Evolutionary conservation across 2,888 invertebrate species (phyloP).

Genomic region (Baccha elongata): DNA sequence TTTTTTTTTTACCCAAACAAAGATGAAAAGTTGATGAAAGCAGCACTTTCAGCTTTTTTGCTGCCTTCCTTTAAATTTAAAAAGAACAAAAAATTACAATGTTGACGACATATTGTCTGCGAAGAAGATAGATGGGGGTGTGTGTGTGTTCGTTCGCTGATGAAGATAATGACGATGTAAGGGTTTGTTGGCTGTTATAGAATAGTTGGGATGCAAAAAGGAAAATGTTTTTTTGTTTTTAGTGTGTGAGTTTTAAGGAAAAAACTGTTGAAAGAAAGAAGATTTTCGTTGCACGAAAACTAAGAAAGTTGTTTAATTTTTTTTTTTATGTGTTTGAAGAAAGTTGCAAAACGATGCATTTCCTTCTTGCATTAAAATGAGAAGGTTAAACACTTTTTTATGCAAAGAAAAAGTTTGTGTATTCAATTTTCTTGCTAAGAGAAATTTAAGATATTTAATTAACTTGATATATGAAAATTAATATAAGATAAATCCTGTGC

Average conservation of each 20-base stretch:
- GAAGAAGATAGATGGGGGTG: conserved; percentile 21
- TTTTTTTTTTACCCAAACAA: conserved; percentile 19
- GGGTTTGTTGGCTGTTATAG: conserved; percentile 9
- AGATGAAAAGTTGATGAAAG: conserved; percentile 59
- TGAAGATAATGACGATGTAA: conserved; percentile 30
- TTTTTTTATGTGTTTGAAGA: conserved; percentile 10
- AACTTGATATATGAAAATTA: conserved; percentile 4
- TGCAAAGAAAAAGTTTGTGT: neutral
- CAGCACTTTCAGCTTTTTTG: conserved; percentile 22
- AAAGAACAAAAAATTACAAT: conserved; percentile 32
- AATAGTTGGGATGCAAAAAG: conserved; percentile 3
- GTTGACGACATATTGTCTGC: conserved; percentile 68
- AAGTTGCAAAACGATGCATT: conserved; percentile 38
- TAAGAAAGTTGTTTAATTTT: neutral
- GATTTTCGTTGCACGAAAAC: conserved; percentile 7
- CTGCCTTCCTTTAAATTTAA: neutral
- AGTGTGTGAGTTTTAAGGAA: neutral
- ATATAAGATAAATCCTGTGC: no score
- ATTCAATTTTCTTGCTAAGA: neutral
- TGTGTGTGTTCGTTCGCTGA: neutral
- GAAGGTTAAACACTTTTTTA: conserved; percentile 25
- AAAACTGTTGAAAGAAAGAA: conserved; percentile 7
- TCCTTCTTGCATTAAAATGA: conserved; percentile 16
- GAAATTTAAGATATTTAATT: conserved; percentile 15
- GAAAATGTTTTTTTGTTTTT: neutral